Percentiles rank a stretch among this genome's conserved stretches.
These are phyloP conservation scores for Synanthedon tipuliformis DNA, from an alignment of 2,888 invertebrate genomes.

Conservation along the genomic window DNA sequence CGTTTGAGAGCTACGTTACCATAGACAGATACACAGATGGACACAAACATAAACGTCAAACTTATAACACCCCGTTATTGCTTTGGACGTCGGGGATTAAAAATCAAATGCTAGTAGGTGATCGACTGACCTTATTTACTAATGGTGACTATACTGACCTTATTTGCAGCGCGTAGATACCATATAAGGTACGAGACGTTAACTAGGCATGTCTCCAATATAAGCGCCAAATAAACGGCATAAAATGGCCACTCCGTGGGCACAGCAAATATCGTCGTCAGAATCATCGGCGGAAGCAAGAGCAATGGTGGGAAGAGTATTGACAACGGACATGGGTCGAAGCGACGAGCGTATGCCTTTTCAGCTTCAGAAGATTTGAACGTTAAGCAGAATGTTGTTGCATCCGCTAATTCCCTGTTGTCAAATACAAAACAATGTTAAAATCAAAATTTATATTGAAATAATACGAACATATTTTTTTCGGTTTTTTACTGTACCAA, in stretches of 20 bases:
- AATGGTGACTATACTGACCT: too few species aligned
- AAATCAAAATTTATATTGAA: too few species aligned
- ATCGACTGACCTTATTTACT: too few species aligned
- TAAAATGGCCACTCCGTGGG: conserved; percentile 42
- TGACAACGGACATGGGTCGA: conserved; percentile 44
- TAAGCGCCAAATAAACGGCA: conserved; percentile 41
- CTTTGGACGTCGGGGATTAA: too few species aligned
- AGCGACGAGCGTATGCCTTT: conserved; percentile 35
- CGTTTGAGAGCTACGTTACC: too few species aligned
- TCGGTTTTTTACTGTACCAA: too few species aligned
- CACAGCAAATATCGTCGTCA: conserved; percentile 42
- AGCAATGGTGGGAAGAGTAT: conserved; percentile 50
- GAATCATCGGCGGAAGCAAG: conserved; percentile 50
- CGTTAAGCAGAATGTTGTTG: conserved; percentile 48
- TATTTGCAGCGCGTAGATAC: conserved; percentile 16
- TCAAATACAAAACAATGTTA: not conserved
- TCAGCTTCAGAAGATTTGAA: conserved; percentile 47
- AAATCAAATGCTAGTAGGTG: too few species aligned
- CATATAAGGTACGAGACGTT: conserved; percentile 34
- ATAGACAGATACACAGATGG: too few species aligned
- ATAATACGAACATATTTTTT: too few species aligned
- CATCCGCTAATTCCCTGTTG: conserved; percentile 52
- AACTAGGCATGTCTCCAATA: conserved; percentile 42
- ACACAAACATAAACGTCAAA: too few species aligned
- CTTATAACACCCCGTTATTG: too few species aligned